Conservation (phyloP, 2,113 vertebrate species). For the Saguinus imperator region DNA sequence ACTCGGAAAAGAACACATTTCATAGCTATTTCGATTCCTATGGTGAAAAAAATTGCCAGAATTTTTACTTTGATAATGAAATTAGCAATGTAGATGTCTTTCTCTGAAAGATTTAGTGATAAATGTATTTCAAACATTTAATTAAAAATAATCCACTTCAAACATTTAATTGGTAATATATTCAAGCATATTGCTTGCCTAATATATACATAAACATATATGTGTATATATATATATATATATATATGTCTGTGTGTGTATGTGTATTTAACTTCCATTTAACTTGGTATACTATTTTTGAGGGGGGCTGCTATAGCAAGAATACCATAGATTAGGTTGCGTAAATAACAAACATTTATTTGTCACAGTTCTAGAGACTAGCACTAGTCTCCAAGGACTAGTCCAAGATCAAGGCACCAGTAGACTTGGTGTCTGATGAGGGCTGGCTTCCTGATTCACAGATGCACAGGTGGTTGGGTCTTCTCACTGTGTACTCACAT, state of each 20-base stretch:
- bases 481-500: not conserved
- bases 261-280: too few relatives aligned
- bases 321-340: not conserved
- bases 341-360: not conserved
- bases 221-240: not conserved
- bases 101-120: not conserved
- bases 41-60: not conserved
- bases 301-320: not conserved
- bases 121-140: not conserved
- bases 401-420: not conserved
- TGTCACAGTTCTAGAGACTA: not conserved
- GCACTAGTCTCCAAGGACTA: not conserved
- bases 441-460: not conserved
- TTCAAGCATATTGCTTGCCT: not conserved
- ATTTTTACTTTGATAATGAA: not conserved
- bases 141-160: not conserved
- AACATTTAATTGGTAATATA: not conserved
- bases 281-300: too few relatives aligned
- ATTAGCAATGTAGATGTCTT: not conserved
- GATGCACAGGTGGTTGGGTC: too few relatives aligned
- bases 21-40: not conserved
- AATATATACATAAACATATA: not conserved
- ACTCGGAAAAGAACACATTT: not conserved
- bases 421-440: not conserved
- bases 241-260: not conserved